Evolutionary conservation across 2,113 vertebrate species (phyloP), one percentile per base, ranked within the genome.

Genomic region (Otocyon megalotis): DNA sequence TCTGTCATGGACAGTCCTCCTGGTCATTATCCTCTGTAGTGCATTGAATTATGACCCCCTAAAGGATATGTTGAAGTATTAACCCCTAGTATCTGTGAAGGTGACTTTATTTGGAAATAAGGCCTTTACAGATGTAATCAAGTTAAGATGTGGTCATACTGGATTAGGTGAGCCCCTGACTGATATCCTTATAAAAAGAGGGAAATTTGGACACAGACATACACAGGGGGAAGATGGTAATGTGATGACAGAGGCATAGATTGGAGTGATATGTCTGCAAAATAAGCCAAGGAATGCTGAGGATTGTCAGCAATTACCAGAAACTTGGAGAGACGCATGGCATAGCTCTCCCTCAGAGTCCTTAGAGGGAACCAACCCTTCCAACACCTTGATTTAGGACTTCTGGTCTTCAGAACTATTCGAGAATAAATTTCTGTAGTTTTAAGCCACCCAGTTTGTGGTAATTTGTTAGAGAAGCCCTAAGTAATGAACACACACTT

Each of bases 81-180:
- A 82, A 82, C 13, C 7, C 14, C 24, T 16, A 37, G 20, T 62
- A 79, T 9, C 35, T 58, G 24, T 65, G 43, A 88, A 72, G 11
- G 35, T 84, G n/a, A 83, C 26, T 74, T 95, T 93, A 71, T 83
- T 95, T 95, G 69, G 88, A 88, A 80, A 79, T 86, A 93, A 17
- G 43, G 5, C 48, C 24, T 84, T 90, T 77, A 56, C 26, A 83
- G 43, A 53, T 87, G n/a, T 83, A 60, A 89, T 65, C n/a, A 92
- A 80, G 16, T 63, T 87, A 83, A 83, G 12, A 50, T 54, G 43
- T 82, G 85, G 50, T 86, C 26, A 76, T 86, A 58, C 14, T 88
- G 37, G 15, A 84, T 65, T 94, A 71, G 12, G 35, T n/a, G 48
- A 48, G 16, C 56, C 35, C 22, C 26, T 85, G 83, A 83, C 37